Evolutionary conservation across 2,888 invertebrate species (phyloP).

Genomic region (Stramonita haemastoma): DNA sequence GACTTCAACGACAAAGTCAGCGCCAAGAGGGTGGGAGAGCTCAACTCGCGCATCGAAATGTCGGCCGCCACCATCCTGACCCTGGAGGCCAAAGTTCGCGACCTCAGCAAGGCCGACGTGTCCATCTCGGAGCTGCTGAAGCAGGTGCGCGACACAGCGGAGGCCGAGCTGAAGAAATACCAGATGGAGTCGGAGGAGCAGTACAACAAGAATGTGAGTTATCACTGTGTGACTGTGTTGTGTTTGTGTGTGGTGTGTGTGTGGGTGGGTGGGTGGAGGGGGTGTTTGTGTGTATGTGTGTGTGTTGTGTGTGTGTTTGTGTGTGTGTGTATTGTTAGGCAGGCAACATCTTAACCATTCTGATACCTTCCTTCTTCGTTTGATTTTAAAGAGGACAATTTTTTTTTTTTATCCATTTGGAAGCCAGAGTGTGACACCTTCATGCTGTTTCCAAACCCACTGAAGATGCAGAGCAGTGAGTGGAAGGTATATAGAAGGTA

Average conservation of each 20-base stretch:
- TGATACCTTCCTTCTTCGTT: no score
- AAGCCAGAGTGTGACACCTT: no score
- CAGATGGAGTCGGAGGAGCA: constrained; percentile 65
- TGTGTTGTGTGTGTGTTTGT: neutral
- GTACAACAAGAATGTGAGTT: constrained; percentile 68
- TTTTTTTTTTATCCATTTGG: no score
- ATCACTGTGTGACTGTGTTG: neutral
- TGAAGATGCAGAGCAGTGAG: neutral
- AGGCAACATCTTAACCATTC: no score
- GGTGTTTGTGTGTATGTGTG: neutral
- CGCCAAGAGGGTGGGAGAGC: constrained; percentile 57
- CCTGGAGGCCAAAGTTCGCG: constrained; percentile 62
- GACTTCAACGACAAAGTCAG: constrained; percentile 68
- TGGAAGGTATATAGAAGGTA: no score
- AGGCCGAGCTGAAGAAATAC: constrained; percentile 62
- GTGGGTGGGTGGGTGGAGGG: neutral
- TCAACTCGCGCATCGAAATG: constrained; percentile 60
- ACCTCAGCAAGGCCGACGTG: constrained; percentile 59
- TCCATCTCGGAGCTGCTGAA: constrained; percentile 62
- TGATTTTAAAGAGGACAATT: no score
- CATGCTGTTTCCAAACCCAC: no score
- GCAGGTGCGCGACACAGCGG: constrained; percentile 65
- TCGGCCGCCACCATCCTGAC: constrained; percentile 62
- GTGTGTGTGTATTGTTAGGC: neutral
- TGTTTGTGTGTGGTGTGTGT: neutral